phyloP scores from a whole-genome alignment of 2,113 vertebrate species.

The Panthera tigris region DNA sequence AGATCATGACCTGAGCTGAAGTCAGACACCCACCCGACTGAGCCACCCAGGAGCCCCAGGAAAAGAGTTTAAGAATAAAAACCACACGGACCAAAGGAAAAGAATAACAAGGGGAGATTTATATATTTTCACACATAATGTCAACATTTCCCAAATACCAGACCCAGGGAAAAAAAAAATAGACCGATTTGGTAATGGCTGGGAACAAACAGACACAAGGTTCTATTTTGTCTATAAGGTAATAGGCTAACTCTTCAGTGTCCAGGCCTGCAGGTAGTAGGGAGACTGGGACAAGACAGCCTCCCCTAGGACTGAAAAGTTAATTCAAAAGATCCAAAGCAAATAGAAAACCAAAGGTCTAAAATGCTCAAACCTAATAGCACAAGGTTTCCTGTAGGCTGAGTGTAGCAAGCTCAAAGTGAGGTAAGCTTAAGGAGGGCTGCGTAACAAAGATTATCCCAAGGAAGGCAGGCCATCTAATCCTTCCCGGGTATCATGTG shows the following conservation, averaged over 20 bases:
- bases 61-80: slow-evolving; percentile 56
- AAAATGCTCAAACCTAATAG: neutral
- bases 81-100: neutral
- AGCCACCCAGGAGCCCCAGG: neutral
- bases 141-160: slow-evolving; percentile 17
- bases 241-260: neutral
- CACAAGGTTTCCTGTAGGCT: neutral
- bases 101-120: slow-evolving; percentile 29
- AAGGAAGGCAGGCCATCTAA: neutral
- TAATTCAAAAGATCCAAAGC: neutral
- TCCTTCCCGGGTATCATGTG: neutral
- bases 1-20: too few species aligned
- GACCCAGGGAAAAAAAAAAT: neutral
- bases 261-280: neutral
- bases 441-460: neutral
- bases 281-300: neutral
- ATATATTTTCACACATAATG: neutral
- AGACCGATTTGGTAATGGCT: neutral
- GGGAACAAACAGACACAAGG: neutral
- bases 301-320: neutral
- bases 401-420: neutral
- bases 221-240: neutral
- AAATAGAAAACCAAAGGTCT: neutral
- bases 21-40: too few species aligned
- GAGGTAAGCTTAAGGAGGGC: neutral